Conservation (phyloP, 2,888 invertebrate genomes). For the Acanthacorydalis orientalis region DNA sequence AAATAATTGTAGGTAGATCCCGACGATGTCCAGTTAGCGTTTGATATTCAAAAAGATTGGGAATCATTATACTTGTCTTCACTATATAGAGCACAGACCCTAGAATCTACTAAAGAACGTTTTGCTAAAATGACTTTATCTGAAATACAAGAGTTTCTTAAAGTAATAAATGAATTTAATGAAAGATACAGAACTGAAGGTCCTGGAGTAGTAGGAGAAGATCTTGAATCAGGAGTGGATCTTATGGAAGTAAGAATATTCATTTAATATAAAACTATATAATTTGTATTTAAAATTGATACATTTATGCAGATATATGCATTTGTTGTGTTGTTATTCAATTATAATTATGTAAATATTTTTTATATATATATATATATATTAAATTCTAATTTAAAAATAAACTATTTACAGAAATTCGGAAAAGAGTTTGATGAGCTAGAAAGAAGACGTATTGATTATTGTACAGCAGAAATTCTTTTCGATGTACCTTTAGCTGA, state of each 20-base stretch:
- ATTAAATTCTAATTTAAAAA: constrained; percentile 18
- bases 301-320: too few relatives aligned
- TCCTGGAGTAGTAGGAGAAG: constrained; percentile 61
- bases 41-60: constrained; percentile 51
- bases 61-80: constrained; percentile 48
- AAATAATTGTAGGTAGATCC: constrained; percentile 25
- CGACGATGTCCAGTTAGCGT: constrained; percentile 37
- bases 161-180: constrained; percentile 46
- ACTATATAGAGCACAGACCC: constrained; percentile 46
- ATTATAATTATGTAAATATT: background rate
- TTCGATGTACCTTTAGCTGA: constrained; percentile 78
- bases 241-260: constrained; percentile 36
- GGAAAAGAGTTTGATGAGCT: constrained; percentile 44
- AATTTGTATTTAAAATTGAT: constrained; percentile 3
- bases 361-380: background rate
- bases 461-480: constrained; percentile 61
- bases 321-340: too few relatives aligned
- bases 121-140: constrained; percentile 66
- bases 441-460: constrained; percentile 43
- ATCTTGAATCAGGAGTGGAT: constrained; percentile 54
- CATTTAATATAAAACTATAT: background rate
- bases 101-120: constrained; percentile 69
- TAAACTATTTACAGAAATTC: constrained; percentile 29
- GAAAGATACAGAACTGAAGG: constrained; percentile 58
- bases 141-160: constrained; percentile 53